Conservation (phyloP, 2,797 vertebrate species). For the Hypotaenidia philippensis region DNA sequence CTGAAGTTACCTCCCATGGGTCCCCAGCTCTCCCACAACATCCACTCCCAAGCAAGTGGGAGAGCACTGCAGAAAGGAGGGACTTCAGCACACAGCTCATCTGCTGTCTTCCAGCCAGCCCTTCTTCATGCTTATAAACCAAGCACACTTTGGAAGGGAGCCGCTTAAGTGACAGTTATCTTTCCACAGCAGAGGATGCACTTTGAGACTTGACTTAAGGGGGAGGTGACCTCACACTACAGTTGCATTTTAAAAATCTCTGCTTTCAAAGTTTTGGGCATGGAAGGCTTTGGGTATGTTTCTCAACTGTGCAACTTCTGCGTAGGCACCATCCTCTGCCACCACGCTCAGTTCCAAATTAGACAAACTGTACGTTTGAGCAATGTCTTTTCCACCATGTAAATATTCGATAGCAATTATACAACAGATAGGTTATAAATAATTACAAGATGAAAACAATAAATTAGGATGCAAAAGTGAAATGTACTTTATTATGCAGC, state of each 20-base stretch:
- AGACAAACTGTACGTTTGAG: not conserved
- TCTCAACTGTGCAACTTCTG: not conserved
- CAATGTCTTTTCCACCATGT: not conserved
- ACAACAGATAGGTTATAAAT: not conserved
- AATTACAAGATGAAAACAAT: not conserved
- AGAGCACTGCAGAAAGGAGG: accelerated
- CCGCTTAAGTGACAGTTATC: not conserved
- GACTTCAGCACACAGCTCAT: accelerated
- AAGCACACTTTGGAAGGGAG: not conserved
- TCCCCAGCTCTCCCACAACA: not conserved
- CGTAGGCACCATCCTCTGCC: not conserved
- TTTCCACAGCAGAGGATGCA: not conserved
- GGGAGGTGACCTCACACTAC: accelerated
- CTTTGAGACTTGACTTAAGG: not conserved
- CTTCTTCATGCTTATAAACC: not conserved
- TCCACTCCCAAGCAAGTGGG: not conserved
- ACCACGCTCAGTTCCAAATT: not conserved
- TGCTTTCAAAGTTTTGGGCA: not conserved
- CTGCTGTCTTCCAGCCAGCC: not conserved
- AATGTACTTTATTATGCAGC: not conserved
- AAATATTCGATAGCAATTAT: not conserved
- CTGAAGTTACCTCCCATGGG: not conserved
- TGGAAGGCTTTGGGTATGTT: not conserved
- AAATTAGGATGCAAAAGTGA: not conserved
- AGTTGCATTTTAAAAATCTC: not conserved